phyloP scores from a whole-genome alignment of 1,140 invertebrate genomes.

The Lasioglossum albipes region DNA sequence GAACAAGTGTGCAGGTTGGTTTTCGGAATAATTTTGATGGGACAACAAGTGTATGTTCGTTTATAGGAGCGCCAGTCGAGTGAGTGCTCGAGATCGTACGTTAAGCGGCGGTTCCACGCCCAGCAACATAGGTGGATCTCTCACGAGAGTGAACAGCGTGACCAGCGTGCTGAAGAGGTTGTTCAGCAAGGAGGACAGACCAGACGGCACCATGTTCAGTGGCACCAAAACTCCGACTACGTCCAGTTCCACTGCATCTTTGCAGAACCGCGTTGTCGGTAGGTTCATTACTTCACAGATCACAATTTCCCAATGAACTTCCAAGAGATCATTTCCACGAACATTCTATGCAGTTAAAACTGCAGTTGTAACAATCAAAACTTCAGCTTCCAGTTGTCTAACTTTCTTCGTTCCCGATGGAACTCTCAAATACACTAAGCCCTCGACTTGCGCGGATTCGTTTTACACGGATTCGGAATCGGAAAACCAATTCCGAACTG shows the following conservation, averaged over 20 bases:
- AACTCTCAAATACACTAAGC: too few relatives aligned
- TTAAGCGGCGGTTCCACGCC: slow-evolving; percentile 72
- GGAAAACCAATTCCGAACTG: too few relatives aligned
- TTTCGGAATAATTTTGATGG: not conserved
- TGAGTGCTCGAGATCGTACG: slow-evolving; percentile 73
- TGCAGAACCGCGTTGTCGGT: slow-evolving; percentile 71
- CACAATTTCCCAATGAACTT: too few relatives aligned
- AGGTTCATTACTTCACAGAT: slow-evolving; percentile 21
- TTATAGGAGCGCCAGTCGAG: slow-evolving; percentile 73
- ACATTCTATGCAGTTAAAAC: too few relatives aligned
- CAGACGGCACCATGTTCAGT: slow-evolving; percentile 64
- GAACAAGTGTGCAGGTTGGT: not conserved
- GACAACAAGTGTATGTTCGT: slow-evolving; percentile 1
- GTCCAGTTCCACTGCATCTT: slow-evolving; percentile 71
- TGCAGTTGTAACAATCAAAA: too few relatives aligned
- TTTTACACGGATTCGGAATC: too few relatives aligned
- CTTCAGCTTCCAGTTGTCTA: too few relatives aligned
- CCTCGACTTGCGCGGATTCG: too few relatives aligned
- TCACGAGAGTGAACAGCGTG: slow-evolving; percentile 85
- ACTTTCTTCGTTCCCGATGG: too few relatives aligned
- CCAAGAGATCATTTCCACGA: too few relatives aligned
- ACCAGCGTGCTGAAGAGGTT: slow-evolving; percentile 87
- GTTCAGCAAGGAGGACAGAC: slow-evolving; percentile 86
- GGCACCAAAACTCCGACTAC: slow-evolving; percentile 67
- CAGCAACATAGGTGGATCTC: slow-evolving; percentile 80